phyloP scores from a whole-genome alignment of 2,797 vertebrate species.

The Danio albolineatus region DNA sequence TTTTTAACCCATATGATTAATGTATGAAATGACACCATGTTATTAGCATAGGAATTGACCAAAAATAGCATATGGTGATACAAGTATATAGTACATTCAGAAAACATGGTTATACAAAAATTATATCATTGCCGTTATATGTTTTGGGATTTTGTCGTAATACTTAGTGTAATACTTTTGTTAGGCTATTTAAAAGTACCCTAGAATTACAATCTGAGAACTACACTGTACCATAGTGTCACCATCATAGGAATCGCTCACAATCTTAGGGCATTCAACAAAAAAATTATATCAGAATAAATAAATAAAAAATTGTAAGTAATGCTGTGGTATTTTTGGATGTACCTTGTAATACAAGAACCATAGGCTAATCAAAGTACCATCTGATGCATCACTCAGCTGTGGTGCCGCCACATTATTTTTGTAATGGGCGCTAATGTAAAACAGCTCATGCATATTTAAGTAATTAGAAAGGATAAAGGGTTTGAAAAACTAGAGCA shows the following conservation, averaged over 20 bases:
- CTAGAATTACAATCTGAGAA: too few species aligned
- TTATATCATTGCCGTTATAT: neutral
- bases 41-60: neutral
- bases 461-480: conserved; percentile 24
- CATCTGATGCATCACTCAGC: neutral
- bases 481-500: conserved; percentile 31
- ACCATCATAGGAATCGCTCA: too few species aligned
- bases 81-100: too few species aligned
- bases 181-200: too few species aligned
- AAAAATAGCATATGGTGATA: neutral
- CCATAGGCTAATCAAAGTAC: neutral
- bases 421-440: conserved; percentile 26
- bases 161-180: neutral
- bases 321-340: conserved; percentile 4
- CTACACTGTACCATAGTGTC: too few species aligned
- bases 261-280: too few species aligned
- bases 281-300: too few species aligned
- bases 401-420: neutral
- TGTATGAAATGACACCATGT: neutral
- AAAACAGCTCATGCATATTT: conserved; percentile 12
- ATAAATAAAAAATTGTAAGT: too few species aligned
- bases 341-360: neutral
- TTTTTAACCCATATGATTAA: neutral
- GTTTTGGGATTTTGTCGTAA: neutral
- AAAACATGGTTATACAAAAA: too few species aligned